Evolutionary conservation across 2,113 vertebrate species (phyloP), one percentile per base, ranked within the genome.

Genomic region (Rousettus leschenaultii): DNA sequence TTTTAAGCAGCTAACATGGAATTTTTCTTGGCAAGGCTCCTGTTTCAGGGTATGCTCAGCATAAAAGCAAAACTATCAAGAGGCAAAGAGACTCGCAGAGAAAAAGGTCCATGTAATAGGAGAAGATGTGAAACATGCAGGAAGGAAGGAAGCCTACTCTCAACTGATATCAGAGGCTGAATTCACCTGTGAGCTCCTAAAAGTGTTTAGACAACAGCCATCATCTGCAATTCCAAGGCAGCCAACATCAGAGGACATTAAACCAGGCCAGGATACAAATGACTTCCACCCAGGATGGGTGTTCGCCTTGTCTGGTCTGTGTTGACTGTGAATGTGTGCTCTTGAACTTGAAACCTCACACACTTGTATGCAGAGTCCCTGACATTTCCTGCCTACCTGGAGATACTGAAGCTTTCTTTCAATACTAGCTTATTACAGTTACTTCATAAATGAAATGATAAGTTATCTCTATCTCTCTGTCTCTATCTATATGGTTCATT

Each of bases 311-410:
- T 8, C 21, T 86, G 33, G 33, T 24, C 30, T 13, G 68, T 85
- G 71, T 16, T 85, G 63, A 73, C 40, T 30, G 16, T 84, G 6
- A 65, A 53, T 5, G 10, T 35, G 12, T 55, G 57, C 85, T 59
- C 28, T 75, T 88, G 65, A 96, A 85, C n/a, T 89, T 95, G 61
- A 95, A 93, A 53, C 4, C 19, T 71, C 28, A n/a, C 35, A 14
- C 80, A 26, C 68, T 85, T 53, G 2, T 7, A 68, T 40, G 43
- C 14, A 51, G 40, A 73, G 22, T 7, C 57, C 21, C 33, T 86
- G 15, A 14, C 18, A 84, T 86, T 92, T 83, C 65, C 30, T 86
- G 24, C 24, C 55, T 86, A 45, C 19, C 38, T 79, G 43, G 5
- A 86, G 18, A 91, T 65, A 30, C n/a, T 75, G 15, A 79, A 70